A percentile compares a stretch with the other conserved stretches of the same genome.
Evolutionary conservation across 2,888 invertebrate species (phyloP).

Genomic region (Lampropteryx suffumata): DNA sequence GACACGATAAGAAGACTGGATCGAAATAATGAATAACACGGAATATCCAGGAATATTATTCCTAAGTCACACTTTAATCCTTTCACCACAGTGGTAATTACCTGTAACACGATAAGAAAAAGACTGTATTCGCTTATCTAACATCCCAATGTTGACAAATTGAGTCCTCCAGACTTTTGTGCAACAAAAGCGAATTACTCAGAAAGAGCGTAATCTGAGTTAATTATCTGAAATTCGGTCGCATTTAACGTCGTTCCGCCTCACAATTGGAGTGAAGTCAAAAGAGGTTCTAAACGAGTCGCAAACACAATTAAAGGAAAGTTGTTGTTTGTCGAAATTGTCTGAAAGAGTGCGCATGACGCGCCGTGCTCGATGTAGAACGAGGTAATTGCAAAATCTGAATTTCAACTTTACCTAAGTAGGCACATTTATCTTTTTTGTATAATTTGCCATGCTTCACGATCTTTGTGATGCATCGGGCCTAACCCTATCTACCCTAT

Average conservation of each 20-base stretch:
- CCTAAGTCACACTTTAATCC: no score
- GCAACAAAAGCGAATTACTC: conserved; percentile 67
- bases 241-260: conserved; percentile 75
- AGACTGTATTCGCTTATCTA: no score
- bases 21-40: no score
- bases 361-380: conserved; percentile 28
- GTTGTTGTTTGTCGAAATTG: conserved; percentile 70
- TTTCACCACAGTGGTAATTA: no score
- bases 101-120: no score
- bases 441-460: no score
- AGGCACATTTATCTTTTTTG: no score
- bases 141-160: conserved; percentile 15
- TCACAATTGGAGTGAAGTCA: conserved; percentile 72
- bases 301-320: conserved; percentile 76
- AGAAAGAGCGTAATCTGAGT: conserved; percentile 74
- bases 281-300: conserved; percentile 75
- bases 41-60: no score
- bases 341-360: conserved; percentile 68
- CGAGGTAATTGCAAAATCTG: background rate
- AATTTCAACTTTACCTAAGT: no score
- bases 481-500: no score
- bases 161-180: conserved; percentile 43
- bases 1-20: no score
- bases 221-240: conserved; percentile 78
- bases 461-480: no score